These are phyloP conservation scores for Lithosia quadra DNA, from an alignment of 2,888 invertebrate species.

Conservation along the genomic window DNA sequence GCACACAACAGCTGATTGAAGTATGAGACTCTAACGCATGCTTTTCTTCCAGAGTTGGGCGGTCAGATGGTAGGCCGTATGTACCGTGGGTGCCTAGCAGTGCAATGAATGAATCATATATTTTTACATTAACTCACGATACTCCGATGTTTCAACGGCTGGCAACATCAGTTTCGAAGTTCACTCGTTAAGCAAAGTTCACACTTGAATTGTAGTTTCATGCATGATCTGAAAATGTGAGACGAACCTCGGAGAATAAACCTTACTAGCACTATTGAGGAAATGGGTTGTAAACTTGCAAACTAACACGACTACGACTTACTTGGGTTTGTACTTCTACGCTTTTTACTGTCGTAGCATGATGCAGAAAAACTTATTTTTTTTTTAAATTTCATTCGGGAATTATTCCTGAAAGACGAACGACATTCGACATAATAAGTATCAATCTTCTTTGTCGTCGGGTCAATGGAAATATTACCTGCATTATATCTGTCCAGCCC, in stretches of 20 bases:
- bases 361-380: no score
- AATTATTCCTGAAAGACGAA: no score
- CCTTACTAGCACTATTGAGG: constrained; percentile 13
- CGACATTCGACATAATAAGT: no score
- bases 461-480: no score
- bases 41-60: no score
- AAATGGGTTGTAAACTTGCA: constrained; percentile 21
- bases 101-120: neutral
- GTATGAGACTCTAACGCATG: no score
- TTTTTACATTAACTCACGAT: neutral
- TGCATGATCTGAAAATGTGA: constrained; percentile 15
- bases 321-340: neutral
- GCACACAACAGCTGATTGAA: no score
- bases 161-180: neutral
- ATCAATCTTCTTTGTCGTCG: no score
- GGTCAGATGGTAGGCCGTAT: no score
- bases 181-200: constrained; percentile 16
- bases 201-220: constrained; percentile 16
- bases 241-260: constrained; percentile 18
- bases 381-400: no score
- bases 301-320: constrained; percentile 1
- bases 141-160: neutral
- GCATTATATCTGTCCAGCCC: no score
- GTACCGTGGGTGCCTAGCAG: no score
- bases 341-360: neutral